Percentiles rank a stretch among this genome's conserved stretches.
Conservation (phyloP, 2,797 vertebrate species). For the Babyrousa celebensis region DNA sequence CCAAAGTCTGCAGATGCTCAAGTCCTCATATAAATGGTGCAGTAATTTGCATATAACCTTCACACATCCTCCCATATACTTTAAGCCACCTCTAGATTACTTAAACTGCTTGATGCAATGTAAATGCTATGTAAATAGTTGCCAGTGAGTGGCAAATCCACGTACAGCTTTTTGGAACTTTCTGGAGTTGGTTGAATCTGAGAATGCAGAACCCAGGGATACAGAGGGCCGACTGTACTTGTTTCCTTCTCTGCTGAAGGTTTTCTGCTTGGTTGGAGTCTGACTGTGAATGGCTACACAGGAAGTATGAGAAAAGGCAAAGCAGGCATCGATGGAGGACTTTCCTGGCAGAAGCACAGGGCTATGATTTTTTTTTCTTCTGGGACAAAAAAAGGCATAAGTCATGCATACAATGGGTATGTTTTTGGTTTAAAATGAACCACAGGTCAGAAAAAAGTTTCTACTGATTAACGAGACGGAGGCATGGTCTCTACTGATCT, state of each 20-base stretch:
- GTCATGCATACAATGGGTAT: not conserved
- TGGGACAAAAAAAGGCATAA: not conserved
- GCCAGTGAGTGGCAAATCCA: not conserved
- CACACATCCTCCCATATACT: not conserved
- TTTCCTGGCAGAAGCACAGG: not conserved
- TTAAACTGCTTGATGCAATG: not conserved
- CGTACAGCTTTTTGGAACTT: not conserved
- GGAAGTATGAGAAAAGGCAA: not conserved
- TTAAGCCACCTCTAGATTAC: not conserved
- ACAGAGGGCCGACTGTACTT: not conserved
- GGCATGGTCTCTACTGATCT: not conserved
- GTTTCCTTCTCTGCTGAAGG: not conserved
- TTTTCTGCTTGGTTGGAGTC: not conserved
- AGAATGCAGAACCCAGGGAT: not conserved
- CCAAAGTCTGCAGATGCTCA: not conserved
- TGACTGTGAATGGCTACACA: not conserved
- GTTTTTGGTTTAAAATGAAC: constrained; percentile 7
- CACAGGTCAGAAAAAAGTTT: not conserved
- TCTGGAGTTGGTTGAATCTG: not conserved
- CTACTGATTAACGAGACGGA: not conserved
- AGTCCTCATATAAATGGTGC: not conserved
- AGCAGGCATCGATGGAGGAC: not conserved
- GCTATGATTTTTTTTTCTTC: not conserved
- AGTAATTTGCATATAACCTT: not conserved
- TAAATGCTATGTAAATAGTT: not conserved